phyloP scores from a whole-genome alignment of 2,888 invertebrate species.

The Stratiomys singularior region DNA sequence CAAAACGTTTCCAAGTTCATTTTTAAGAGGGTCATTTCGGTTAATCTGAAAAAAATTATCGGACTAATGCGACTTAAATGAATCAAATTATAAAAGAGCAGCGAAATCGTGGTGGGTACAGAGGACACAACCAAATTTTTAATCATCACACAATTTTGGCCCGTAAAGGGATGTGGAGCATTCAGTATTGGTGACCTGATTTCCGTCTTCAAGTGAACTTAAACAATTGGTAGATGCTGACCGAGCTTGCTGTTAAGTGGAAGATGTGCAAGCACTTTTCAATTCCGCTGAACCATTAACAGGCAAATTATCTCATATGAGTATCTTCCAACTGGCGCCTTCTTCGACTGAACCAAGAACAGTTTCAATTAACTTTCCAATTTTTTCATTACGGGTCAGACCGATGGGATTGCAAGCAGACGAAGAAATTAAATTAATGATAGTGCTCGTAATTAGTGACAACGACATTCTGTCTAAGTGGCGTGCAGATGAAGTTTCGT shows the following conservation, averaged over 20 bases:
- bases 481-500: background rate
- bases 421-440: constrained; percentile 50
- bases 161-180: too few species aligned
- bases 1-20: too few species aligned
- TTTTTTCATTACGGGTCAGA: constrained; percentile 35
- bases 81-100: too few species aligned
- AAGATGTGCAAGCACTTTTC: constrained; percentile 35
- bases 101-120: too few species aligned
- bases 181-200: background rate
- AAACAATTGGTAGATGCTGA: background rate
- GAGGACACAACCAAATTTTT: too few species aligned
- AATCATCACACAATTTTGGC: too few species aligned
- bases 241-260: constrained; percentile 15
- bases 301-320: constrained; percentile 41
- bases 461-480: constrained; percentile 32
- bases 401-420: constrained; percentile 13
- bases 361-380: constrained; percentile 43
- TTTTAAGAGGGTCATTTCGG: too few species aligned
- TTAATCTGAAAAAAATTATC: too few species aligned
- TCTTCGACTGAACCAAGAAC: constrained; percentile 30
- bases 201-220: background rate
- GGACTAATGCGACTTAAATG: too few species aligned
- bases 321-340: constrained; percentile 42
- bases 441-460: constrained; percentile 48
- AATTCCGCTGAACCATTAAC: constrained; percentile 33